phyloP scores from a whole-genome alignment of 2,113 vertebrate species.

The Hippocampus barbouri region DNA sequence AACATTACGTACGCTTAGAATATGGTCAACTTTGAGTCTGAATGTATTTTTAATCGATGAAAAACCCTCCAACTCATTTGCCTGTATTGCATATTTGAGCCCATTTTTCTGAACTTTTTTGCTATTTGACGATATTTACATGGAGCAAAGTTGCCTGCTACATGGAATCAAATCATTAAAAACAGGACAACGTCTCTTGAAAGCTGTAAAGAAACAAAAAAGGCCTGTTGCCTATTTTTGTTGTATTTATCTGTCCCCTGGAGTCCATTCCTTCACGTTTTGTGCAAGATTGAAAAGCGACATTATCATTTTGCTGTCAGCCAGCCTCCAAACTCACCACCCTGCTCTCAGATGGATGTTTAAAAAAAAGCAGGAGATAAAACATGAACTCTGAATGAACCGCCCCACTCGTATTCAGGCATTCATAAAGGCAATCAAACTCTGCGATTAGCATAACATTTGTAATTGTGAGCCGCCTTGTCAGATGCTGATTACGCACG shows the following conservation, averaged over 20 bases:
- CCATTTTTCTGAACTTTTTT: too few species aligned
- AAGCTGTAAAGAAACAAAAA: not conserved
- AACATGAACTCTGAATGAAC: conserved; percentile 1
- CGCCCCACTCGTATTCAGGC: not conserved
- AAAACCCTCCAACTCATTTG: too few species aligned
- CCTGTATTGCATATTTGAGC: too few species aligned
- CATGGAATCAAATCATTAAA: not conserved
- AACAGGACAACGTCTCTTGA: not conserved
- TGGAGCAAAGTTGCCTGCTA: not conserved
- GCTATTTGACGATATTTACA: not conserved
- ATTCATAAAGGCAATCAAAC: conserved; percentile 4
- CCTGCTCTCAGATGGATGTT: not conserved
- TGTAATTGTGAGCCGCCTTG: conserved; percentile 3
- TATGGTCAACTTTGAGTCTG: too few species aligned
- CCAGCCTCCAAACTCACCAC: not conserved
- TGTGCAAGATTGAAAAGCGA: not conserved
- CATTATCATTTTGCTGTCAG: not conserved
- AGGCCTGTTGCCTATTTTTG: not conserved
- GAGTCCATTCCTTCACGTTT: not conserved
- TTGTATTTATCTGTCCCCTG: not conserved
- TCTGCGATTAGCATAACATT: not conserved
- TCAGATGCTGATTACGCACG: not conserved
- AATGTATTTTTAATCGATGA: too few species aligned
- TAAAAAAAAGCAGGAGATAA: not conserved
- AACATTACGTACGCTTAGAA: too few species aligned